Evolutionary conservation across 2,797 vertebrate genomes (phyloP), one percentile per base, ranked within the genome.

Genomic region (Alectoris magna): DNA sequence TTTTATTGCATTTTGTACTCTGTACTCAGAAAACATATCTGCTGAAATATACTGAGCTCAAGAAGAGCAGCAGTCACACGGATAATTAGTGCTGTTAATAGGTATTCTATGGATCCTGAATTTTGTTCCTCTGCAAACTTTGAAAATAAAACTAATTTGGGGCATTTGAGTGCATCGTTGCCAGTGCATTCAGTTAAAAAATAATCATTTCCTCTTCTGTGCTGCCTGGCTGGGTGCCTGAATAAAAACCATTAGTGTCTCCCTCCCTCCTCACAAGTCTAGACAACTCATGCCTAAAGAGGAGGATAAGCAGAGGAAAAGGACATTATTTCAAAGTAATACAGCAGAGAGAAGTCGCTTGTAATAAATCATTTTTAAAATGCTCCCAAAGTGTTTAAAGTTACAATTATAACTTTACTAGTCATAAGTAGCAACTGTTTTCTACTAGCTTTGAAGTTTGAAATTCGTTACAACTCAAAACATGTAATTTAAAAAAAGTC

Each of bases 141-240:
- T 60, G 81, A 92, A 95, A 94, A 95, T 93, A 89, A 85, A 94
- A 89, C 31, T 93, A 87, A 94, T 94, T 87, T 94, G 2, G 48
- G 43, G 16, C 67, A 84, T 78, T 95, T 91, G 70, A 5, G 60
- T 94, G 34, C 67, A 93, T 72, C 12, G 3, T 29, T 88, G 95
- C 63, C 46, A 71, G 93, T 92, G 93, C 78, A 14, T 95, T 95
- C 93, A 94, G 88, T 76, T 94, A 87, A 94, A 95, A 96, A 93
- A 88, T 68, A 93, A 91, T 94, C 0, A 94, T 96, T 96, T 97
- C 88, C 90, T 89, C 38, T 92, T 58, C 59, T 79, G 36, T 74
- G n/a, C 36, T 2, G 27, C 90, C 75, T 92, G 9, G 1, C 58
- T 88, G 88, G 62, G 59, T 83, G 58, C 34, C 60, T 94, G 79